A percentile compares a stretch with the other conserved stretches of the same genome.
Conservation (phyloP, 2,797 vertebrate genomes). For the Centroberyx gerrardi region DNA sequence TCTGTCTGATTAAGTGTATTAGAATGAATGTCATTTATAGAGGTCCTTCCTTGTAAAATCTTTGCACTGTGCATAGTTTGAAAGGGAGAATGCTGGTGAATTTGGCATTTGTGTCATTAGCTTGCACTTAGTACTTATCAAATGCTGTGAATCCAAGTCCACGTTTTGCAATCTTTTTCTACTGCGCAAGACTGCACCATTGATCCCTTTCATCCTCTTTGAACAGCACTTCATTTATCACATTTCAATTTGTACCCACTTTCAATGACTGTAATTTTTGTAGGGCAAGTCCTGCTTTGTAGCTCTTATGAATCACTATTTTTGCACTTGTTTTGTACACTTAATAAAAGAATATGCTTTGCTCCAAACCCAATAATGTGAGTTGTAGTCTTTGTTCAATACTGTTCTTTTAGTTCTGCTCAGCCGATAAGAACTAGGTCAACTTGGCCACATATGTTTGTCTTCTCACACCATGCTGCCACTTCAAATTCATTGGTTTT, state of each 20-base stretch:
- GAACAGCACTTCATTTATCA: constrained; percentile 69
- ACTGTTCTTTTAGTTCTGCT: background rate
- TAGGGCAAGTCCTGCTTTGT: constrained; percentile 77
- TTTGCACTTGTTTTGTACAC: constrained; percentile 89
- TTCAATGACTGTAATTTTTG: constrained; percentile 71
- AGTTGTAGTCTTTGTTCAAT: constrained; percentile 21
- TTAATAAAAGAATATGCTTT: constrained; percentile 86
- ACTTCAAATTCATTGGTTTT: background rate
- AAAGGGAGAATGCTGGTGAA: constrained; percentile 68
- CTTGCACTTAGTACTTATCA: constrained; percentile 77
- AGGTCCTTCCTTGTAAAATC: constrained; percentile 62
- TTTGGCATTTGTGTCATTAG: constrained; percentile 68
- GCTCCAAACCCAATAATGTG: constrained; percentile 59
- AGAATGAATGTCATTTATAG: constrained; percentile 68
- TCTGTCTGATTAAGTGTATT: constrained; percentile 68
- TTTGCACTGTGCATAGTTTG: constrained; percentile 72
- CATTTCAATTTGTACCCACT: constrained; percentile 75
- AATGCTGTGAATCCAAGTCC: constrained; percentile 75
- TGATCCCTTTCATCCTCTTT: constrained; percentile 59
- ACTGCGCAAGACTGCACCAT: constrained; percentile 61
- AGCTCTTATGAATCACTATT: constrained; percentile 85
- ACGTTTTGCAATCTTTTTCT: constrained; percentile 72
- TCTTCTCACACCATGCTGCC: background rate
- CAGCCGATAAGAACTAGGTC: background rate
- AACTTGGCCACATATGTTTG: background rate